phyloP scores from a whole-genome alignment of 2,888 invertebrate species.

The Galeopsomyia nigrocyanea region DNA sequence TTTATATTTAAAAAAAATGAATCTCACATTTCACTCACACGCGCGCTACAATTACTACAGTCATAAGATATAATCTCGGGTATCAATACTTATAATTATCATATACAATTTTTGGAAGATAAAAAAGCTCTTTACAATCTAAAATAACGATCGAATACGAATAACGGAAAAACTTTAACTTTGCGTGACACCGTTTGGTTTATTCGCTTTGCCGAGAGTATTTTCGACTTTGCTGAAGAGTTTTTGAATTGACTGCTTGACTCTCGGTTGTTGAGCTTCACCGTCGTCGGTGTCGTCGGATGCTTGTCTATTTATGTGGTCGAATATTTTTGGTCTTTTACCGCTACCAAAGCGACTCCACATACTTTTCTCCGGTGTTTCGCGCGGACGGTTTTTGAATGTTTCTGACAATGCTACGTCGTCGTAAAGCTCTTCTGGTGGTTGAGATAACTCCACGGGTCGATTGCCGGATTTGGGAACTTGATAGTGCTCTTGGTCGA shows the following conservation, averaged over 20 bases:
- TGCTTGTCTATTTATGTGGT: conserved; percentile 15
- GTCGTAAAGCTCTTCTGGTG: conserved; percentile 60
- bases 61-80: no score
- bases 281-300: conserved; percentile 45
- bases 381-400: conserved; percentile 56
- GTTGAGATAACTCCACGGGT: conserved; percentile 13
- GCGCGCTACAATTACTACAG: no score
- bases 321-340: conserved; percentile 25
- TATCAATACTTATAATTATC: no score
- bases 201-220: conserved; percentile 54
- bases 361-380: conserved; percentile 53
- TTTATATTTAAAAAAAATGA: no score
- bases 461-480: conserved; percentile 50
- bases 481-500: conserved; percentile 60
- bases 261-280: conserved; percentile 47
- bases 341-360: conserved; percentile 60
- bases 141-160: no score
- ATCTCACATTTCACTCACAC: no score
- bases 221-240: conserved; percentile 62
- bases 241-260: conserved; percentile 59
- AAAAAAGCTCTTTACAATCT: no score
- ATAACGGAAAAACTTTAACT: background rate
- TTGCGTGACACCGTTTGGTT: conserved; percentile 34
- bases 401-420: conserved; percentile 58
- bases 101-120: no score